A percentile compares a stretch with the other conserved stretches of the same genome.
Evolutionary conservation across 2,888 invertebrate genomes (phyloP).

Genomic region (Drosophila dives): DNA sequence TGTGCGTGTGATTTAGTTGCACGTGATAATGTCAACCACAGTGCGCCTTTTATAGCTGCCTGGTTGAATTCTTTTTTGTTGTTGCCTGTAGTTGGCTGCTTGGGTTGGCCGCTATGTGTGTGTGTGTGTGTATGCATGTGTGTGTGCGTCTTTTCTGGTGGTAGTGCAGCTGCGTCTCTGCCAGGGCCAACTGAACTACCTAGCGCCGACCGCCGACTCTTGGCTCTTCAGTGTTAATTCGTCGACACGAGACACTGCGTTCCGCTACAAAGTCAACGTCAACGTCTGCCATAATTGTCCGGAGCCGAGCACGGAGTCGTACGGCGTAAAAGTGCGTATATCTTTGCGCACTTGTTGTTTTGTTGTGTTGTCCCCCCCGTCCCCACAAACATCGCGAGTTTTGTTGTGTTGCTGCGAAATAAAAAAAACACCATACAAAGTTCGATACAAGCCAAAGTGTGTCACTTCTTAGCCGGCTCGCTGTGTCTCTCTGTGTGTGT

Average conservation of each 20-base stretch:
- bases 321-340: conserved; percentile 37
- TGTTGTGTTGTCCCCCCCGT: conserved; percentile 39
- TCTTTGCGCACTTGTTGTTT: conserved; percentile 27
- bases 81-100: conserved; percentile 53
- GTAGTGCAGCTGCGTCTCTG: conserved; percentile 66
- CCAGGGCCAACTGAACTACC: conserved; percentile 57
- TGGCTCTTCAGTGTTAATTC: conserved; percentile 83
- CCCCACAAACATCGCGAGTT: conserved; percentile 42
- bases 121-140: conserved; percentile 31
- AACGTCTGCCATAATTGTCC: conserved; percentile 46
- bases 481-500: conserved; percentile 8
- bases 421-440: conserved; percentile 31
- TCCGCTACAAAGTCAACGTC: conserved; percentile 60
- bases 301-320: conserved; percentile 40
- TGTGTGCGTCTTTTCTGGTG: conserved; percentile 52
- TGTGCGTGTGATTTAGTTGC: conserved; percentile 76
- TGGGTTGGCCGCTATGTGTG: conserved; percentile 50
- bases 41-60: conserved; percentile 66
- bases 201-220: conserved; percentile 67
- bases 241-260: conserved; percentile 83
- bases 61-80: conserved; percentile 55
- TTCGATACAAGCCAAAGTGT: conserved; percentile 73
- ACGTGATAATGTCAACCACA: conserved; percentile 78
- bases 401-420: conserved; percentile 47
- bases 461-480: conserved; percentile 52